Base-by-base conservation (phyloP, 1,140 invertebrate species). In the Penaeus vannamei region DNA sequence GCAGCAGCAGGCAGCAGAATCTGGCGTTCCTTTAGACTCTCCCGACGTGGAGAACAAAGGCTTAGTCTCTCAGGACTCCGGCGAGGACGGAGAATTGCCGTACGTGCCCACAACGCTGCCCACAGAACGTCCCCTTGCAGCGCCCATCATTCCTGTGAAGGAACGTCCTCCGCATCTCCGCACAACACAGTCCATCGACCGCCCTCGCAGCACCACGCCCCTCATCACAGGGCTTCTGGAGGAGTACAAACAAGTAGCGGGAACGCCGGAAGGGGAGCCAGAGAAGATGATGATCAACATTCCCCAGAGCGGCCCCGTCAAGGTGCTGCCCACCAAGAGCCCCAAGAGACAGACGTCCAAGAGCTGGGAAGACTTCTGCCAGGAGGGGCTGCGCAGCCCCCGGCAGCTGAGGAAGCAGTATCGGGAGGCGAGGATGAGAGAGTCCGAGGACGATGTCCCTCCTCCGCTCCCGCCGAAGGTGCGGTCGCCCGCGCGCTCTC, bases 81-180 rank as follows among this genome's bases (percentile, higher is more conserved):
- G 96, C 19, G 96, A 97, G 91, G 97, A 98, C 90, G 96, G 97
- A 85, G 97, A 97, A 93, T 93, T 97, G 91, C 97, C 97, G 1
- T 97, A 97, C 92, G 95, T 97, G 90, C 96, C 97, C 66, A 97
- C 97, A 7, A 97, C 97, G 61, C 93, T 97, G 85, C 97, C 97
- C 23, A 93, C 95, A 92, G 97, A 97, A 93, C 95, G 97, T 77
- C 96, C 97, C 14, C 94, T 96, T 72, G 97, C 96, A 23, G 93
- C 97, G 84, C 96, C 96, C 1, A 96, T 97, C 85, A 94, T 97
- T 76, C 97, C 97, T 32, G 95, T 97, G 76, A 96, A 96, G 92
- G 95, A 97, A 92, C 94, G 97, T 83, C 94, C 96, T 59, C 92
- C 93, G 91, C 94, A 95, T 92, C 94, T 96, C 32, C 96, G 95